A percentile compares a stretch with the other conserved stretches of the same genome.
phyloP scores from a whole-genome alignment of 2,888 invertebrate genomes.

The Drosophila merina region DNA sequence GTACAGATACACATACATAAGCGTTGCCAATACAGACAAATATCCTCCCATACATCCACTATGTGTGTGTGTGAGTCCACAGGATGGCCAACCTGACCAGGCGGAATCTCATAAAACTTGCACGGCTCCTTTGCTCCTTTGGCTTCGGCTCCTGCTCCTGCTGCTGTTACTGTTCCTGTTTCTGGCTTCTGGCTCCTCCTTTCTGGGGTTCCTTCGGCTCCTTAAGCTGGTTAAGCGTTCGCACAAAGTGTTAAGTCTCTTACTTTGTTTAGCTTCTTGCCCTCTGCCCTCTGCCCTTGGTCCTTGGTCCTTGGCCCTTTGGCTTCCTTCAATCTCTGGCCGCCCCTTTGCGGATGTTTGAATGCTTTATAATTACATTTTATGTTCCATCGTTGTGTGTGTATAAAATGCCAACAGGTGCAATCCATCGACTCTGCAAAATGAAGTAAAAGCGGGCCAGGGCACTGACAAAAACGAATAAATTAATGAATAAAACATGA shows the following conservation, averaged over 20 bases:
- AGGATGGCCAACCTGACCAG: conserved; percentile 37
- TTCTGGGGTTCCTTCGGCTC: conserved; percentile 20
- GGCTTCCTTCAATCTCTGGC: neutral
- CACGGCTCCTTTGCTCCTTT: conserved; percentile 14
- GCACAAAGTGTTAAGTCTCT: conserved; percentile 73
- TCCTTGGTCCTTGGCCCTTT: neutral
- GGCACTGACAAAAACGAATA: neutral
- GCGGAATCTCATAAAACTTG: conserved; percentile 66
- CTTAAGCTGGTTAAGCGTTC: conserved; percentile 72
- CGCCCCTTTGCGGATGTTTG: conserved; percentile 51
- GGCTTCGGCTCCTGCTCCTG: neutral
- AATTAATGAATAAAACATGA: neutral
- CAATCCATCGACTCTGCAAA: conserved; percentile 35
- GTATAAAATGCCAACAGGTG: conserved; percentile 60
- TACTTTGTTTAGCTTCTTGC: conserved; percentile 35
- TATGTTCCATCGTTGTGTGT: conserved; percentile 50
- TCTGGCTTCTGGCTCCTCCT: neutral
- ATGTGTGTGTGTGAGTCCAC: conserved; percentile 3
- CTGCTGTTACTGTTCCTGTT: neutral
- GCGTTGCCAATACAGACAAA: conserved; percentile 4
- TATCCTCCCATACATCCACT: neutral
- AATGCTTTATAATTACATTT: conserved; percentile 77
- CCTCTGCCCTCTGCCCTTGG: neutral
- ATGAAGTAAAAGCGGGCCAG: conserved; percentile 6
- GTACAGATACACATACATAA: conserved; percentile 10